phyloP scores from a whole-genome alignment of 2,888 invertebrate genomes.

The Stenolophus ochropezus region DNA sequence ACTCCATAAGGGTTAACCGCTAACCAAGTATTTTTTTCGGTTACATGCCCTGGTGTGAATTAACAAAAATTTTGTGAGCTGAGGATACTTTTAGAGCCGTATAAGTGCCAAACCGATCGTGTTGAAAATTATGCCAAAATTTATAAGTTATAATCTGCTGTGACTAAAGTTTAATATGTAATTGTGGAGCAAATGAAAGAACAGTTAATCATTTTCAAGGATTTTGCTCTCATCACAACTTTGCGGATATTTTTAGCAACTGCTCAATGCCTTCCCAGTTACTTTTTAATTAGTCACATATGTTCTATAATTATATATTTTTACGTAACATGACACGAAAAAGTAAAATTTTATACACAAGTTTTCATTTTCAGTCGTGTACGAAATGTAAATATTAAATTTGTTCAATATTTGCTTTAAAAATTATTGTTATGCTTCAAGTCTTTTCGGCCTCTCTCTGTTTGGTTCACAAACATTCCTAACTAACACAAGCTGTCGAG shows the following conservation, averaged over 20 bases:
- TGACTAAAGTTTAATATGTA: too few relatives aligned
- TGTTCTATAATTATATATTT: background rate
- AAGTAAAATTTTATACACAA: background rate
- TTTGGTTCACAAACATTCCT: background rate
- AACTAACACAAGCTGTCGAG: background rate
- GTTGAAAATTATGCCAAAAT: too few relatives aligned
- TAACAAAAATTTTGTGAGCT: too few relatives aligned
- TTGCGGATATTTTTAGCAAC: background rate
- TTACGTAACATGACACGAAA: background rate
- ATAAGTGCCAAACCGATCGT: too few relatives aligned
- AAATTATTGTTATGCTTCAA: slow-evolving; percentile 35
- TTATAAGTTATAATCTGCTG: too few relatives aligned
- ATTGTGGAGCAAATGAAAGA: background rate
- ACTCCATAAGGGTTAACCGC: too few relatives aligned
- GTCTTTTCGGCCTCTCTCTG: slow-evolving; percentile 8
- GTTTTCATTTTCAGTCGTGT: background rate
- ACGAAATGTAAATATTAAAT: slow-evolving; percentile 33
- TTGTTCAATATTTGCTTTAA: slow-evolving; percentile 37
- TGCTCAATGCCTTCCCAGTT: background rate
- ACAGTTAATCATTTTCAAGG: background rate
- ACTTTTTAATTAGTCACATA: background rate
- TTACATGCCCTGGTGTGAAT: too few relatives aligned
- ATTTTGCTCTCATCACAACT: background rate
- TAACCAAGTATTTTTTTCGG: too few relatives aligned
- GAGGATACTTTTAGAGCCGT: too few relatives aligned